These are phyloP conservation scores for Drosophila quadrilineata DNA, from an alignment of 1,140 invertebrate species.

Conservation along the genomic window DNA sequence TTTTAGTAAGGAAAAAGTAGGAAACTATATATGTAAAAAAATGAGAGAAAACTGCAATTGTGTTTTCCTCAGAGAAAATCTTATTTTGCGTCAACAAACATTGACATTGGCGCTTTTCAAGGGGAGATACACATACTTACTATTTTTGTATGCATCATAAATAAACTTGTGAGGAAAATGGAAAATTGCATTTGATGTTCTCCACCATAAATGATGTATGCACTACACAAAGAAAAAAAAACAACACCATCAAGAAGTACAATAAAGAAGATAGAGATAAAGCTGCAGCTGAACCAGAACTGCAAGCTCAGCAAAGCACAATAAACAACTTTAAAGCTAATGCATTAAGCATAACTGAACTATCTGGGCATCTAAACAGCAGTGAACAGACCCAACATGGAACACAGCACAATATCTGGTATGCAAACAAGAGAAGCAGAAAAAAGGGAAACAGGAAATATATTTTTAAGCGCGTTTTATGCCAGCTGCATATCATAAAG, in stretches of 20 bases:
- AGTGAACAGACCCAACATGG: constrained; percentile 9
- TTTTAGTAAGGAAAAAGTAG: constrained; percentile 27
- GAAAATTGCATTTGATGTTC: constrained; percentile 46
- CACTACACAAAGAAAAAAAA: constrained; percentile 29
- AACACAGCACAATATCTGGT: background rate
- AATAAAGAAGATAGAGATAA: too few species aligned
- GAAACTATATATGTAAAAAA: too few species aligned
- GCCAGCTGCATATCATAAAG: constrained; percentile 1
- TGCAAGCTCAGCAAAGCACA: constrained; percentile 20
- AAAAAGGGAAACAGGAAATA: too few species aligned
- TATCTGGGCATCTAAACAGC: constrained; percentile 6
- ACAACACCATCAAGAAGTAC: too few species aligned
- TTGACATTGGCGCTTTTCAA: constrained; percentile 59
- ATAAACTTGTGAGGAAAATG: constrained; percentile 30
- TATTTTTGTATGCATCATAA: constrained; percentile 12
- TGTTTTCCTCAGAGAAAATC: constrained; percentile 55
- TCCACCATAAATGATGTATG: constrained; percentile 62
- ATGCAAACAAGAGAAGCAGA: background rate
- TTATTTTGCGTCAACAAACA: constrained; percentile 77
- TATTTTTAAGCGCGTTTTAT: background rate
- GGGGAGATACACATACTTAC: background rate
- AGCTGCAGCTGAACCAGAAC: constrained; percentile 4
- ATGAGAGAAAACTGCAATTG: constrained; percentile 34
- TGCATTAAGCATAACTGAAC: constrained; percentile 4
- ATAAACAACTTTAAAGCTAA: constrained; percentile 37